phyloP scores from a whole-genome alignment of 2,797 vertebrate species.

The Cyclura pinguis region DNA sequence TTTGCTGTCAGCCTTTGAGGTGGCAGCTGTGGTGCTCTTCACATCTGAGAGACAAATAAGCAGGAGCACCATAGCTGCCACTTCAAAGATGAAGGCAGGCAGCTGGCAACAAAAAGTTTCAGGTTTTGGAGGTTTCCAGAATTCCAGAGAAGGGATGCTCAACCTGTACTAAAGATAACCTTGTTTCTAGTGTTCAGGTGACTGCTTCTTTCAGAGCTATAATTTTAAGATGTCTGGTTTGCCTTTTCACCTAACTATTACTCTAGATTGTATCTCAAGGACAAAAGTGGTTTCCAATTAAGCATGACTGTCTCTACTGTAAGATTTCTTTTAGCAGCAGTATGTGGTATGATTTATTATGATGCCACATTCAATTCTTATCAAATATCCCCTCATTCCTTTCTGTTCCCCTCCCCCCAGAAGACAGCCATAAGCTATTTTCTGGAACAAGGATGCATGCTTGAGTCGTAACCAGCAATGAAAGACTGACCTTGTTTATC shows the following conservation, averaged over 20 bases:
- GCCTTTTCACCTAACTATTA: not conserved
- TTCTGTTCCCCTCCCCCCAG: not conserved
- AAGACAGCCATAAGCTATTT: constrained; percentile 25
- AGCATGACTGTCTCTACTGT: not conserved
- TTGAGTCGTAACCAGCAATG: not conserved
- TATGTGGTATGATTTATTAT: fast-evolving
- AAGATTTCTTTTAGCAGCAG: constrained; percentile 9
- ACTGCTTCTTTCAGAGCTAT: not conserved
- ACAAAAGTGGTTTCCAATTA: constrained; percentile 37
- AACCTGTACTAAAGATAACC: not conserved
- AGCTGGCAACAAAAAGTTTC: no score
- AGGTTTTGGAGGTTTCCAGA: no score
- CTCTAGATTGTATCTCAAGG: constrained; percentile 17
- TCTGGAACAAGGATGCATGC: constrained; percentile 21
- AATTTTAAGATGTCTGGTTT: not conserved
- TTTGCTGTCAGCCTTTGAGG: no score
- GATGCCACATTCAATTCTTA: not conserved
- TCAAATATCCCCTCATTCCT: constrained; percentile 6
- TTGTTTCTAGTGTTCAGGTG: not conserved
- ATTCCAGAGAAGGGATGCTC: no score
- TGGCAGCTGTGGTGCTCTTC: no score
- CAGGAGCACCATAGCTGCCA: no score
- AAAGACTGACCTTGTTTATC: constrained; percentile 6
- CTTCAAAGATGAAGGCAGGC: no score
- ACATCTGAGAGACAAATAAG: no score